Evolutionary conservation across 2,888 invertebrate genomes (phyloP).

Genomic region (Masnerella sp.): DNA sequence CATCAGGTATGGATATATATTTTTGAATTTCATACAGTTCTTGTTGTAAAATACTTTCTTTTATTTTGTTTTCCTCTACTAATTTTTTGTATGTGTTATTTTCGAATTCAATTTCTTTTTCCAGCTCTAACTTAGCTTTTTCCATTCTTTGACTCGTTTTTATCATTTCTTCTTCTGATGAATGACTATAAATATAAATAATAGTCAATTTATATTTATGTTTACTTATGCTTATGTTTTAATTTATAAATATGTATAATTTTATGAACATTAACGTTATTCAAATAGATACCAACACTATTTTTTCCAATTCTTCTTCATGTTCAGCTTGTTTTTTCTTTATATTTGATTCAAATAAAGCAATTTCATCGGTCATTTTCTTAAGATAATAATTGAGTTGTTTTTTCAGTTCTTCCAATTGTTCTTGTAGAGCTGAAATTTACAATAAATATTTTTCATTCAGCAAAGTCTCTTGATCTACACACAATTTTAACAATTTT

Average conservation of each 20-base stretch:
- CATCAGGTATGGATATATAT: background rate
- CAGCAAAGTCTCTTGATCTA: too few relatives aligned
- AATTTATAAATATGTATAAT: too few relatives aligned
- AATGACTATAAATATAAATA: slow-evolving; percentile 4
- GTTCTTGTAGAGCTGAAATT: slow-evolving; percentile 22
- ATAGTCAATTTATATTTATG: background rate
- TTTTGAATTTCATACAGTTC: background rate
- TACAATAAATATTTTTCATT: background rate
- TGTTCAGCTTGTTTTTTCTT: slow-evolving; percentile 6
- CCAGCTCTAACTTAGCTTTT: slow-evolving; percentile 8
- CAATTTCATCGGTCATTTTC: slow-evolving; percentile 23
- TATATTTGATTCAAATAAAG: slow-evolving; percentile 4
- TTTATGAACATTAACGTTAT: too few relatives aligned
- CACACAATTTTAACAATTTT: background rate
- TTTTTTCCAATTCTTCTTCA: slow-evolving; percentile 8
- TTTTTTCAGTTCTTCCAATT: slow-evolving; percentile 18
- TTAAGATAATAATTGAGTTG: slow-evolving; percentile 8
- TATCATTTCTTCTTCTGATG: slow-evolving; percentile 36
- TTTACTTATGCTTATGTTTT: too few relatives aligned
- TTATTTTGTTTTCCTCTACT: background rate
- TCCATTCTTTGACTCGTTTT: slow-evolving; percentile 5
- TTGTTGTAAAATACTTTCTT: background rate
- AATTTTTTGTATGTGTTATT: slow-evolving; percentile 8
- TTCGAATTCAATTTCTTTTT: slow-evolving; percentile 15
- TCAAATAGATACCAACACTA: too few relatives aligned